A percentile compares a stretch with the other conserved stretches of the same genome.
Evolutionary conservation across 35 echinoderm and acorn worm species (phyloP).

Genomic region (Apostichopus californicus): DNA sequence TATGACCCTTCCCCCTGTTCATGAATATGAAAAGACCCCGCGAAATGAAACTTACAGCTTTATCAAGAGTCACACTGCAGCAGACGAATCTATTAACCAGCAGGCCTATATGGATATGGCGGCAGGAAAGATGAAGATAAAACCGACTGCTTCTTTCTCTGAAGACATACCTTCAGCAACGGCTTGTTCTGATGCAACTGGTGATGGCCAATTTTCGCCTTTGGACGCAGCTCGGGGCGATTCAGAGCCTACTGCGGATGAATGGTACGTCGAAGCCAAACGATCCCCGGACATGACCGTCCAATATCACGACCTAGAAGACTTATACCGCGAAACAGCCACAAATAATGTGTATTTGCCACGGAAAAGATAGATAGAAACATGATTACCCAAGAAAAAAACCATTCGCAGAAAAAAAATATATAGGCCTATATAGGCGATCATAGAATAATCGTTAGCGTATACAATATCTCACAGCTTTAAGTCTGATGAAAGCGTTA

Average conservation of each 20-base stretch:
- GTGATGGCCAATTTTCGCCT: background rate
- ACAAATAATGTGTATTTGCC: slow-evolving; percentile 21
- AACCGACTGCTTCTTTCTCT: background rate
- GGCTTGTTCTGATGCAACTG: background rate
- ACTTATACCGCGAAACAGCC: slow-evolving; percentile 44
- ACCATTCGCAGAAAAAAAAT: background rate
- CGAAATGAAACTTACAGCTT: slow-evolving; percentile 32
- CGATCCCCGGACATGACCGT: background rate
- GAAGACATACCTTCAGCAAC: background rate
- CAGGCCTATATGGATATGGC: slow-evolving; percentile 49
- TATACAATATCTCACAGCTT: too few species aligned
- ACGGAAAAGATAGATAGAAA: background rate
- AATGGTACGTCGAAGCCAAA: slow-evolving; percentile 31
- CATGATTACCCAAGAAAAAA: background rate
- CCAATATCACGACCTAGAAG: slow-evolving; percentile 39
- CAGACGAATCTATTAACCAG: background rate
- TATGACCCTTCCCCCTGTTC: background rate
- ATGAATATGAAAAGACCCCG: background rate
- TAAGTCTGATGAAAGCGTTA: too few species aligned
- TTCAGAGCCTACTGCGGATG: background rate
- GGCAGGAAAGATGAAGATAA: background rate
- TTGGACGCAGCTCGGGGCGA: background rate
- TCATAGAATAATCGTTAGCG: too few species aligned
- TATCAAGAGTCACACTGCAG: slow-evolving; percentile 11
- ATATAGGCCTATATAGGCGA: background rate